Conservation (phyloP, 1,140 invertebrate genomes). For the Pogonomyrmex californicus region DNA sequence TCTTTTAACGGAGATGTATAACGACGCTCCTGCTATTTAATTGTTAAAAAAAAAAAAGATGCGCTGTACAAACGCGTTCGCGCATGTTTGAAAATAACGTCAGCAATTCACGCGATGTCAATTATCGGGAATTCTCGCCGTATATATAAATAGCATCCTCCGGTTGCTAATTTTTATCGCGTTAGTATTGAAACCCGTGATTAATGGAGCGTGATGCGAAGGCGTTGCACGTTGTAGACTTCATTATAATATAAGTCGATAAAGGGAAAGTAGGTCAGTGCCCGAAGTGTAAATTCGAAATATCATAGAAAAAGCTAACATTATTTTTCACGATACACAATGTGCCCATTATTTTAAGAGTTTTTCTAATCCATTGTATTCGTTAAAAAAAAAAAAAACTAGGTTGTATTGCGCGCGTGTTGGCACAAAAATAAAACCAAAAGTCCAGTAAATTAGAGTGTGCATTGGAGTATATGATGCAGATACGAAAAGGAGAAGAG, state of each 20-base stretch:
- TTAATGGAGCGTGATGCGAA: slow-evolving; percentile 53
- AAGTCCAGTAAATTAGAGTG: slow-evolving; percentile 54
- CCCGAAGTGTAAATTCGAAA: slow-evolving; percentile 44
- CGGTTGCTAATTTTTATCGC: slow-evolving; percentile 55
- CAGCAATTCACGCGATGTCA: slow-evolving; percentile 29
- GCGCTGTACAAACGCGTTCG: not conserved
- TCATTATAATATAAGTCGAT: slow-evolving; percentile 57
- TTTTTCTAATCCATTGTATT: slow-evolving; percentile 43
- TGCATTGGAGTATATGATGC: slow-evolving; percentile 26
- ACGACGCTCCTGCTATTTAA: slow-evolving; percentile 5
- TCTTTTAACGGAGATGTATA: slow-evolving; percentile 19
- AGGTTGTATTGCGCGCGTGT: not conserved
- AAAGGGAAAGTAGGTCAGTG: slow-evolving; percentile 41
- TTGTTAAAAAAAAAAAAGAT: slow-evolving; percentile 4
- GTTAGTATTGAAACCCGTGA: slow-evolving; percentile 55
- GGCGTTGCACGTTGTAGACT: slow-evolving; percentile 44
- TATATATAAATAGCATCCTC: slow-evolving; percentile 43
- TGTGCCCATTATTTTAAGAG: slow-evolving; percentile 44
- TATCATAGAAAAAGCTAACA: slow-evolving; percentile 34
- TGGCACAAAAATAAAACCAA: slow-evolving; percentile 40
- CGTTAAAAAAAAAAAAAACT: slow-evolving; percentile 33
- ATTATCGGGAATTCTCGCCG: slow-evolving; percentile 43
- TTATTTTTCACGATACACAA: slow-evolving; percentile 42
- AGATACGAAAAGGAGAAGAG: slow-evolving; percentile 21
- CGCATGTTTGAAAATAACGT: slow-evolving; percentile 32